Evolutionary conservation across 2,888 invertebrate species (phyloP).

Genomic region (Phalera bucephala): DNA sequence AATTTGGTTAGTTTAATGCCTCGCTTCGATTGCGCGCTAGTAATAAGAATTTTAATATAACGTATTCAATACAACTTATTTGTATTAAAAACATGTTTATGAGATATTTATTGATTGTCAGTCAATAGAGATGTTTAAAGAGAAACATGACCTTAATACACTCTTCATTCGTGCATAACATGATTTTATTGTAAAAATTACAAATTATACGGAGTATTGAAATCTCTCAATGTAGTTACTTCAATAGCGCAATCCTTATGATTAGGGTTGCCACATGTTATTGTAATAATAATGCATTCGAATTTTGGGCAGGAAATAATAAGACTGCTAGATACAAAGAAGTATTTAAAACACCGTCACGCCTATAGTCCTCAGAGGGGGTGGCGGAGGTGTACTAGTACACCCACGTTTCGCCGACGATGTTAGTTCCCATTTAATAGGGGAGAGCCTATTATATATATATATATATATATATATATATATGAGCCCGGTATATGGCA

Average conservation of each 20-base stretch:
- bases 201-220: background rate
- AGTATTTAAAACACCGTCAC: too few species aligned
- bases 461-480: too few species aligned
- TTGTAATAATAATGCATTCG: too few species aligned
- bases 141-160: background rate
- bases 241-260: background rate
- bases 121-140: background rate
- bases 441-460: too few species aligned
- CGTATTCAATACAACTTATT: constrained; percentile 2
- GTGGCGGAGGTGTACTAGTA: too few species aligned
- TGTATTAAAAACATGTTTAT: background rate
- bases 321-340: too few species aligned
- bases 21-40: background rate
- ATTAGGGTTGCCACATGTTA: too few species aligned
- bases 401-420: too few species aligned
- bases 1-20: constrained; percentile 6
- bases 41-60: constrained; percentile 4
- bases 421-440: too few species aligned
- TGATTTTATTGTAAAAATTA: background rate
- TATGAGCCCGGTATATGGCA: too few species aligned
- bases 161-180: background rate
- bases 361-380: too few species aligned
- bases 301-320: too few species aligned
- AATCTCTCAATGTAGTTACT: background rate
- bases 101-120: background rate